Conservation (phyloP, 2,888 invertebrate species). For the Mongoloraphidia duomilia region DNA sequence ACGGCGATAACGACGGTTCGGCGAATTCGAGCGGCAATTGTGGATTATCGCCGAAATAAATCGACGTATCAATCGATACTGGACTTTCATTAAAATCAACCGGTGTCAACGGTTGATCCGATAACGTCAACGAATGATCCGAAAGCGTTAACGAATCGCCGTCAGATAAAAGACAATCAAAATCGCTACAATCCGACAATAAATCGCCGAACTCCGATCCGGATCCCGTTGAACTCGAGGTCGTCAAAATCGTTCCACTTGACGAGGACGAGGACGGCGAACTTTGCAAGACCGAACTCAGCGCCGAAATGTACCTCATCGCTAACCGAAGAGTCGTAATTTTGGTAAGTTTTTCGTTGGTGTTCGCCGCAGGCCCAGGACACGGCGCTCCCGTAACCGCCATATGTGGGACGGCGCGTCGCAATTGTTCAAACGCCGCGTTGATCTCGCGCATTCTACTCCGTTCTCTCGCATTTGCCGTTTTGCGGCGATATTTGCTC, state of each 20-base stretch:
- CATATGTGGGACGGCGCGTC: slow-evolving; percentile 38
- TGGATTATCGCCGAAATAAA: slow-evolving; percentile 24
- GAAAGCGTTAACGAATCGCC: slow-evolving; percentile 25
- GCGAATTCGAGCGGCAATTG: slow-evolving; percentile 25
- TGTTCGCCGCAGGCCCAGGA: slow-evolving; percentile 18
- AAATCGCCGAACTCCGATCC: slow-evolving; percentile 14
- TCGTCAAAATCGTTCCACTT: slow-evolving; percentile 1
- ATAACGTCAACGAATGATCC: slow-evolving; percentile 14
- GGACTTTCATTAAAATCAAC: slow-evolving; percentile 22
- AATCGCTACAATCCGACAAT: slow-evolving; percentile 25
- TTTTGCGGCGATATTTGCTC: slow-evolving; percentile 52
- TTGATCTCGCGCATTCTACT: slow-evolving; percentile 54
- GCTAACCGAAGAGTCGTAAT: slow-evolving; percentile 51
- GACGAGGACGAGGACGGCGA: slow-evolving; percentile 4
- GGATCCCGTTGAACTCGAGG: slow-evolving; percentile 4
- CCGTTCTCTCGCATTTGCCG: slow-evolving; percentile 52
- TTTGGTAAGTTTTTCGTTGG: slow-evolving; percentile 47
- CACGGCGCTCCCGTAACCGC: neutral
- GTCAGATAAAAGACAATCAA: slow-evolving; percentile 20
- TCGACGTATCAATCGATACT: neutral
- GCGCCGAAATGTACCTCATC: slow-evolving; percentile 47
- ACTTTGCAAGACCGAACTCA: slow-evolving; percentile 25
- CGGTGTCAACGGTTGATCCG: slow-evolving; percentile 26
- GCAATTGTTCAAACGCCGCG: slow-evolving; percentile 46
- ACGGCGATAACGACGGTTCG: slow-evolving; percentile 22